Conservation (phyloP, 2,888 invertebrate genomes). For the Athrips mouffetella region DNA sequence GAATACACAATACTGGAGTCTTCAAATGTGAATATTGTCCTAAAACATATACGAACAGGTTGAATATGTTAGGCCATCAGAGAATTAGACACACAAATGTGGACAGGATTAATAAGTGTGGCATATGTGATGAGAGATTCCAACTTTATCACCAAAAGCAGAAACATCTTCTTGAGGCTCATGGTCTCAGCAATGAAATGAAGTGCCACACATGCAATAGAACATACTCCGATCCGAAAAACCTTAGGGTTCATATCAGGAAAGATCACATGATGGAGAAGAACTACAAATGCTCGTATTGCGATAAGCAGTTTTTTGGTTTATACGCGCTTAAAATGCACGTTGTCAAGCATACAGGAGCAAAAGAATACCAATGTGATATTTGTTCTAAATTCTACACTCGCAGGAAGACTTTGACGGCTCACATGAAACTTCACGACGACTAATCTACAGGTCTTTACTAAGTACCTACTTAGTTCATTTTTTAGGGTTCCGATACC, state of each 20-base stretch:
- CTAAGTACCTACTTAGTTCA: no score
- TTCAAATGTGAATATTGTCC: slow-evolving; percentile 29
- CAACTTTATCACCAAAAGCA: slow-evolving; percentile 22
- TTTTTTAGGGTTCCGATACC: no score
- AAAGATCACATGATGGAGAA: slow-evolving; percentile 28
- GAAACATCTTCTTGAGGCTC: neutral
- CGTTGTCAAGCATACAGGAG: slow-evolving; percentile 11
- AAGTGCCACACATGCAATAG: slow-evolving; percentile 5
- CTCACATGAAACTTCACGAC: slow-evolving; percentile 4
- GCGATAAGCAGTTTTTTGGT: slow-evolving; percentile 32
- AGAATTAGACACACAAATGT: slow-evolving; percentile 20
- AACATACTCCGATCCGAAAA: neutral
- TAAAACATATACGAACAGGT: slow-evolving; percentile 26
- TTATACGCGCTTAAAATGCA: slow-evolving; percentile 40
- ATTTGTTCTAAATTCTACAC: neutral
- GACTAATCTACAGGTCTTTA: no score
- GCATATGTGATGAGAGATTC: slow-evolving; percentile 27
- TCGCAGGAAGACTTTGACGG: neutral
- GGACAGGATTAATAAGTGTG: slow-evolving; percentile 26
- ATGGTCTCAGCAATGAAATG: neutral
- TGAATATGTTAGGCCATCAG: slow-evolving; percentile 28
- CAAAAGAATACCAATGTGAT: slow-evolving; percentile 8
- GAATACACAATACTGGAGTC: slow-evolving; percentile 31
- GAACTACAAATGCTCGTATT: slow-evolving; percentile 25
- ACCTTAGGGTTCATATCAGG: slow-evolving; percentile 21